Evolutionary conservation across 2,888 invertebrate genomes (phyloP).

Genomic region (Nasonia oneida): DNA sequence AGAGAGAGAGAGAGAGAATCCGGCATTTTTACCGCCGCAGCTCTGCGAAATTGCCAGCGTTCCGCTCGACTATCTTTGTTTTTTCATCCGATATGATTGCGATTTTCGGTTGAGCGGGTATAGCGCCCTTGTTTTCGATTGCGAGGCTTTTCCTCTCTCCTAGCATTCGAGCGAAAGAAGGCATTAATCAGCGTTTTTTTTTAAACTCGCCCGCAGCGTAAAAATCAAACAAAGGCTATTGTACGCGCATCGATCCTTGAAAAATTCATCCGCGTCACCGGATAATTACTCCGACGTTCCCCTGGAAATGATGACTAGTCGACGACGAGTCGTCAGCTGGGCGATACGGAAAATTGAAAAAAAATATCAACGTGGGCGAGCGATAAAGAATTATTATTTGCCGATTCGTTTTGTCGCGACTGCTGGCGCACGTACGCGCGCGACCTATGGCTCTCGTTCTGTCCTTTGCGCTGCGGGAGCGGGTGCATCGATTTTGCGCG

Average conservation of each 20-base stretch:
- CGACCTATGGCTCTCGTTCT: background rate
- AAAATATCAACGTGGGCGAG: background rate
- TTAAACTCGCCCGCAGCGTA: background rate
- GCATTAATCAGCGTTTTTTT: background rate
- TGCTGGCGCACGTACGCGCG: background rate
- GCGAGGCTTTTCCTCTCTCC: no score
- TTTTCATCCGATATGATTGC: background rate
- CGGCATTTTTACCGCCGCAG: no score
- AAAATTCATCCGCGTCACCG: background rate
- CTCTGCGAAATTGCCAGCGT: background rate
- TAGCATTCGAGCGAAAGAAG: background rate
- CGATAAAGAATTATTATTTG: slow-evolving; percentile 51
- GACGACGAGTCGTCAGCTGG: no score
- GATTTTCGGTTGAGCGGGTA: background rate
- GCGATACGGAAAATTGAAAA: background rate
- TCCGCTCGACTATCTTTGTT: background rate
- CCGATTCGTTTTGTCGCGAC: slow-evolving; percentile 35
- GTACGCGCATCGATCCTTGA: background rate
- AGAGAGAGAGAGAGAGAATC: no score
- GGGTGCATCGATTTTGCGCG: slow-evolving; percentile 18
- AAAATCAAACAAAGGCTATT: background rate
- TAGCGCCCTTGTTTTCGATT: no score
- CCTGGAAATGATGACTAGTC: background rate
- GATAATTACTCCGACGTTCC: background rate
- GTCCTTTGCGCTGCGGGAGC: background rate